Base-by-base conservation (phyloP, 1,140 invertebrate species). In the Vanessa atalanta region DNA sequence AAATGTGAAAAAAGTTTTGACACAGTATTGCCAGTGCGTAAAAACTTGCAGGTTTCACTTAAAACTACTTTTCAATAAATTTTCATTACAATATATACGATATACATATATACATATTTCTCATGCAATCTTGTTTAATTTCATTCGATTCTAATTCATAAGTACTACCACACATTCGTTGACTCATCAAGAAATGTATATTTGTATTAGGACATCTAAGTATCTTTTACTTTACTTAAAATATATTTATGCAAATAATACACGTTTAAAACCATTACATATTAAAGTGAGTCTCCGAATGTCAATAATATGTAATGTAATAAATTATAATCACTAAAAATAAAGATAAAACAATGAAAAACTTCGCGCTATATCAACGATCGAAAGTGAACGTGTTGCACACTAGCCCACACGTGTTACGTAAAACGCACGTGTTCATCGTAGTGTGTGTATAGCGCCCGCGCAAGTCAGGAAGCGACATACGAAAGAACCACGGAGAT, bases 341-440 rank as follows among this genome's bases (percentile, higher is more conserved):
- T 13, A 60, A 60, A 60, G 15, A 16, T 53, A 74, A 73, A 72
- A 79, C 73, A 57, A 74, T 70, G 75, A 73, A 83, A 57, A 61
- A 66, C 73, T 53, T 53, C 47, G 60, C 72, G 60, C 69, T 55
- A 63, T 79, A 81, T 78, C 79, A 77, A 65, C 71, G 81, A 84
- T 81, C 77, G 85, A 87, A 87, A 87, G 85, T 87, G 85, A 87
- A 86, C 74, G 84, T 77, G 65, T 31, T 51, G 55, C 85, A 79
- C 73, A 80, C 78, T 75, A 60, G 26, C 65, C 79, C 77, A 76
- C 60, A 31, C 67, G 50, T 65, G 48, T 66, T 47, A 63, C 47
- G 43, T 73, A 74, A 67, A 26, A 31, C 23, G 26, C 68, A 80
- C 60, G 55, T 75, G 76, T 61, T 12, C 76, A 70, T 73, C 70